Conservation (phyloP, 2,113 vertebrate genomes). For the Actenoides lindsayi region DNA sequence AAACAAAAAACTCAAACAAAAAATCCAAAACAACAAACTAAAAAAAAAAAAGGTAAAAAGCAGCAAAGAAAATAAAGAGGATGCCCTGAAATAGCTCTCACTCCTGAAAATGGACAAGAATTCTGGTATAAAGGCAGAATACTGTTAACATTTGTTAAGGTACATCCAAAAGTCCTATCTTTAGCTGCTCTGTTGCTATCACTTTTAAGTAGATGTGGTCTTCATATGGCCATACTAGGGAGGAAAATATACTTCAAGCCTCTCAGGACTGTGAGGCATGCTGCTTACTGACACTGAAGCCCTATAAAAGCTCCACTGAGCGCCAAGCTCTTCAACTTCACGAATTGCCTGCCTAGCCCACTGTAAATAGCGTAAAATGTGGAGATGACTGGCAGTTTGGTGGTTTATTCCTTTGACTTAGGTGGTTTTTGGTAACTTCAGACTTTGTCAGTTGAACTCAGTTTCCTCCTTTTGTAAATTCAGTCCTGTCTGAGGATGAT, state of each 20-base stretch:
- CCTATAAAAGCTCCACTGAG: not conserved
- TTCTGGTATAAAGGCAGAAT: not conserved
- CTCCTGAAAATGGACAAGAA: not conserved
- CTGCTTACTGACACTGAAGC: not conserved
- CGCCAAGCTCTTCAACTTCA: not conserved
- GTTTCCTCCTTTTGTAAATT: not conserved
- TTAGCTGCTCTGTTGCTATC: not conserved
- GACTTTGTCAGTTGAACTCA: not conserved
- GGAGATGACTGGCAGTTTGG: not conserved
- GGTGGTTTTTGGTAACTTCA: not conserved
- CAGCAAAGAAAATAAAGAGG: not conserved
- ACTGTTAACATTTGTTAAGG: not conserved
- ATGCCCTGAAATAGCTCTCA: not conserved
- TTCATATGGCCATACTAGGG: accelerated
- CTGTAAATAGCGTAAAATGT: accelerated
- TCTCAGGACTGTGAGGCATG: not conserved
- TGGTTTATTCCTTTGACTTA: not conserved
- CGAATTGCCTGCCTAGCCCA: not conserved
- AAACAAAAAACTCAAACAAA: too few relatives aligned
- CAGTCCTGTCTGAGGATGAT: not conserved
- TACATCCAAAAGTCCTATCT: not conserved
- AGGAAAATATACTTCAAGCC: not conserved
- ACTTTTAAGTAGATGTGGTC: not conserved
- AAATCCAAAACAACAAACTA: too few relatives aligned
- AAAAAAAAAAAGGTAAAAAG: not conserved